Base-by-base conservation (phyloP, 1,140 invertebrate genomes). In the Magallana angulata region DNA sequence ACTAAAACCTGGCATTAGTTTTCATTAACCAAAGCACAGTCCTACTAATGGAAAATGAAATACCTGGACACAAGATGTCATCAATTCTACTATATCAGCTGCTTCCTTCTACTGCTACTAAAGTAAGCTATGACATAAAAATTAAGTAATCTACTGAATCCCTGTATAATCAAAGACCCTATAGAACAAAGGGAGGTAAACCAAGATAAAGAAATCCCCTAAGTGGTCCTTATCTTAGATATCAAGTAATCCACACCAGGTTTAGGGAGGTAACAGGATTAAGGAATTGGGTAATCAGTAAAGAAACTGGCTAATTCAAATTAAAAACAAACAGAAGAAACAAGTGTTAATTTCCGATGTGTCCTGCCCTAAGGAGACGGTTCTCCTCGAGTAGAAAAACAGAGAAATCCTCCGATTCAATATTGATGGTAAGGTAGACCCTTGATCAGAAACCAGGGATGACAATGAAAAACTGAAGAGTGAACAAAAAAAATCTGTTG, bases 1-100 rank as follows among this genome's bases (percentile, higher is more conserved):
- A 76, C 68, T 76, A 76, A 76, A 30, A 76, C 36, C 24, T 76
- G 12, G 24, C 68, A 76, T 76, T 76, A 76, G 68, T 76, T 76
- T 76, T 76, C 18, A 76, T 76, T 76, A 76, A 76, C 64, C 24
- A 24, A 18, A 71, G 24, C 64, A 71, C 64, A 71, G 64, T 24
- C 24, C 68, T 30, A 30, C 24, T 76, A 76, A 76, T 76, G 68
- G 68, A 76, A 76, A 76, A 30, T 76, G 9, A 76, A 76, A 76
- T 30, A 76, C 24, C 68, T 9, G 14, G 60, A 76, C 68, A 48
- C 36, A 76, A 76, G 68, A 12, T 30, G 14, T 12, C 3, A 11
- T 30, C 68, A 36, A 64, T 18, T 30, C 36, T 48, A 48, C 7
- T 30, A 30, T 24, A 76, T 30, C 68, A 12, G 24, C 68, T 14